Evolutionary conservation across 2,113 vertebrate genomes (phyloP).

Genomic region (Poeciliopsis occidentalis): DNA sequence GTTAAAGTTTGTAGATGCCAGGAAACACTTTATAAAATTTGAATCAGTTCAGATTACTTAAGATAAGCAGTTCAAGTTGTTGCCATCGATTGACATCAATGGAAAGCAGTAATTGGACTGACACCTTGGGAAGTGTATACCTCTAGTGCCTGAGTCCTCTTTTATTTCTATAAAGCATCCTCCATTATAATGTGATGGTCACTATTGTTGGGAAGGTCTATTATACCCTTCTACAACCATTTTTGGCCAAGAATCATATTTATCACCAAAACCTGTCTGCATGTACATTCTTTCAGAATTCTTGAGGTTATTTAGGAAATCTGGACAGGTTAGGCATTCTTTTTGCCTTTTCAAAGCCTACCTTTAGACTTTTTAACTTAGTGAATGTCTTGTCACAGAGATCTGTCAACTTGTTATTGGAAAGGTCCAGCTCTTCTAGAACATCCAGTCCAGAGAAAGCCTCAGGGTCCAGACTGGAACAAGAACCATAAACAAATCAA

Average conservation of each 20-base stretch:
- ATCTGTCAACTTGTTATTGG: slow-evolving; percentile 80
- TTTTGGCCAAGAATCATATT: no score
- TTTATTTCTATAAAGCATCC: no score
- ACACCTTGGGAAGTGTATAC: not conserved
- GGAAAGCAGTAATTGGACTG: no score
- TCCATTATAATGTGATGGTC: not conserved
- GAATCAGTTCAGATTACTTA: no score
- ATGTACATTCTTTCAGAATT: not conserved
- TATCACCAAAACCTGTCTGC: not conserved
- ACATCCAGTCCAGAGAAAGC: slow-evolving; percentile 78
- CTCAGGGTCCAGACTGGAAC: slow-evolving; percentile 66
- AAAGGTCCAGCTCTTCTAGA: slow-evolving; percentile 81
- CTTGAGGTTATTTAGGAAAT: not conserved
- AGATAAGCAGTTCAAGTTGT: no score
- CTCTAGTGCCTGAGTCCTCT: not conserved
- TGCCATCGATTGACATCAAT: no score
- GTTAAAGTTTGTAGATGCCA: not conserved
- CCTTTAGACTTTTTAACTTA: slow-evolving; percentile 70
- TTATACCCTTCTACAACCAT: not conserved
- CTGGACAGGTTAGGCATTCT: not conserved
- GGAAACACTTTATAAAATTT: not conserved
- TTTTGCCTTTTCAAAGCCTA: slow-evolving; percentile 8
- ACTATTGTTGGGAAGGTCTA: not conserved
- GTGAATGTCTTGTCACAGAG: slow-evolving; percentile 70
- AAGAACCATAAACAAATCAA: not conserved